Base-by-base conservation (phyloP, 2,888 invertebrate species). In the Petrolisthes cinctipes region DNA sequence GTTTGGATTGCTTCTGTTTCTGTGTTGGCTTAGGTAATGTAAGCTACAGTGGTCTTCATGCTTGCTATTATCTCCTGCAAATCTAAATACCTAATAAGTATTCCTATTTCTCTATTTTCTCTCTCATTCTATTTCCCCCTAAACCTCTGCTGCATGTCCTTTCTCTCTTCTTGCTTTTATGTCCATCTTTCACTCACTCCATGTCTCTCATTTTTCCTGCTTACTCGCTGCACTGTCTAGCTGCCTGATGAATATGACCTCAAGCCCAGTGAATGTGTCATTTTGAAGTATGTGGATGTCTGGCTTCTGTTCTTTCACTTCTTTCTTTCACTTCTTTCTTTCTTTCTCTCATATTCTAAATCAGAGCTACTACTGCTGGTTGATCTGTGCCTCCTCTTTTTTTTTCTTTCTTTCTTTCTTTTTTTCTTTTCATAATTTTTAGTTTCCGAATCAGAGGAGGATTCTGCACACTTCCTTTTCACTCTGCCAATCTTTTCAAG, bases 401-500 rank as follows among this genome's bases (percentile, higher is more conserved):
- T 82, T 78, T 90, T 86, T 20, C 85, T 82, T n/a, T 82, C 82
- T 61, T 56, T 90, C 68, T 83, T 89, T 53, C 66, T 79, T 76
- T 89, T 89, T 20, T 23, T 85, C 68, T 82, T 78, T 53, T 61
- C 71, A 23, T 86, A 85, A 23, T 68, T 68, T 23, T 89, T 85
- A 53, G 85, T 85, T 37, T 82, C 82, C 17, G 88, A 88, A 11
- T 56, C 23, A 0, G 83, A 83, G 23, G 83, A 83, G 4, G 84
- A 51, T 56, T 54, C 82, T 9, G 57, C 14, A n/a, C n/a, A 61
- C n/a, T 37, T 76, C 23, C 68, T 68, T 37, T 79, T 75, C 56
- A 66, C 88, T 89, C 91, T 91, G 61, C 91, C 91, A 80, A 91
- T 78, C 81, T 91, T 91, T 37, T 91, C 89, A 11, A 92, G 89